These are phyloP conservation scores for Pollenia griseotomentosa DNA, from an alignment of 2,888 invertebrate genomes.

Conservation along the genomic window DNA sequence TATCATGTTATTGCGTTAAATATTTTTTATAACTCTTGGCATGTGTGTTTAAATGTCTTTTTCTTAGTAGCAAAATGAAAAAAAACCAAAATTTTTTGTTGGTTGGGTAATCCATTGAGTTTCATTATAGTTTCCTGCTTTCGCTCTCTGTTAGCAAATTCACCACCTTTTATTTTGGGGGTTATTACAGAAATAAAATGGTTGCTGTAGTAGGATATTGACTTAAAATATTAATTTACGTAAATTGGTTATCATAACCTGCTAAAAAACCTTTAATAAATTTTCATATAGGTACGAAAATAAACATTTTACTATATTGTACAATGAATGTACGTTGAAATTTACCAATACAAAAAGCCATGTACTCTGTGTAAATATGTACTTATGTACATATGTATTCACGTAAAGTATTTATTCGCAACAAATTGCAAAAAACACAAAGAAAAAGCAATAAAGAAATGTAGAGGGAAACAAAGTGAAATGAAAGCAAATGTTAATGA, in stretches of 20 bases:
- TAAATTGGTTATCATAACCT: neutral
- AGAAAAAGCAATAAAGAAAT: neutral
- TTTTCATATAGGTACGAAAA: too few relatives aligned
- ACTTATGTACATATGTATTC: neutral
- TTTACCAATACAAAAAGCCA: too few relatives aligned
- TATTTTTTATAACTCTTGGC: conserved; percentile 26
- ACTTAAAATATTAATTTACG: neutral
- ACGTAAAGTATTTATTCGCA: conserved; percentile 40
- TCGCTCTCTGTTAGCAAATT: conserved; percentile 17
- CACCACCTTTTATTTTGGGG: conserved; percentile 17
- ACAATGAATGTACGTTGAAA: too few relatives aligned
- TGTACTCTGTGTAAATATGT: neutral
- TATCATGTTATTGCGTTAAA: conserved; percentile 17
- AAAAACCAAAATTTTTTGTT: conserved; percentile 20
- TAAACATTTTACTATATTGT: too few relatives aligned
- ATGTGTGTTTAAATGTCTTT: neutral
- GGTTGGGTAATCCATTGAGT: conserved; percentile 53
- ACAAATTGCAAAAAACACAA: conserved; percentile 47
- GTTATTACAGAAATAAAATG: neutral
- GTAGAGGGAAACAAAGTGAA: conserved; percentile 6
- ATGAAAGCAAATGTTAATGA: conserved; percentile 64
- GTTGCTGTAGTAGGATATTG: neutral
- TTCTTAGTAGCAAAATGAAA: conserved; percentile 1
- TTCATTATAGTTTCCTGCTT: neutral
- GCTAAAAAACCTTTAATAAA: conserved; percentile 6